A percentile compares a stretch with the other conserved stretches of the same genome.
These are phyloP conservation scores for Heptranchias perlo DNA, from an alignment of 2,113 vertebrate species.

Conservation along the genomic window DNA sequence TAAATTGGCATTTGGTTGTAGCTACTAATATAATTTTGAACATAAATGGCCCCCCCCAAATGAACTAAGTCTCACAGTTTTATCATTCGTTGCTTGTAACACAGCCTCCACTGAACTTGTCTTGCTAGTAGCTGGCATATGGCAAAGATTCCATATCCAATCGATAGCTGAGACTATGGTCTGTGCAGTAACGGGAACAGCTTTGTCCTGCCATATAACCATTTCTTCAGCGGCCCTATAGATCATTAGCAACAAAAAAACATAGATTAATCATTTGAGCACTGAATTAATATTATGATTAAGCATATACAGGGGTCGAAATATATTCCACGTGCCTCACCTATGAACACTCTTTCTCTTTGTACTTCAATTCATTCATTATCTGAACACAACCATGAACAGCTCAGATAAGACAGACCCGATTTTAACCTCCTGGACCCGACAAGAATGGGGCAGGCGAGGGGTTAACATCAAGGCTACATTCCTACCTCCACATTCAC, in stretches of 20 bases:
- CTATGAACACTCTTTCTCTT: background rate
- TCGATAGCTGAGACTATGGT: conserved; percentile 54
- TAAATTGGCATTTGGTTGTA: background rate
- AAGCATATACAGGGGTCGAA: background rate
- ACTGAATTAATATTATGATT: background rate
- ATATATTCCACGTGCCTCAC: background rate
- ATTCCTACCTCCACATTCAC: too few relatives aligned
- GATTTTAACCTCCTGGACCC: background rate
- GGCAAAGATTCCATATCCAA: conserved; percentile 55
- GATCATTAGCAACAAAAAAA: conserved; percentile 42
- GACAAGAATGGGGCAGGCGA: background rate
- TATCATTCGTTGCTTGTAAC: conserved; percentile 58
- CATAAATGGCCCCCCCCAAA: background rate
- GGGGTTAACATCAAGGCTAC: background rate
- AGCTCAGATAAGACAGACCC: background rate
- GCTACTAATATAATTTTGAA: background rate
- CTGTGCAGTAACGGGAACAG: conserved; percentile 48
- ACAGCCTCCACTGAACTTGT: conserved; percentile 50
- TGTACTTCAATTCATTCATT: background rate
- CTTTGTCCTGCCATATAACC: conserved; percentile 57
- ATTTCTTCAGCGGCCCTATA: conserved; percentile 55
- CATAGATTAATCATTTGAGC: conserved; percentile 39
- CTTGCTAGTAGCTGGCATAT: conserved; percentile 43
- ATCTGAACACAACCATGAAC: background rate
- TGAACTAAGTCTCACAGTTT: conserved; percentile 51